phyloP scores from a whole-genome alignment of 2,797 vertebrate genomes.

The Peromyscus eremicus region DNA sequence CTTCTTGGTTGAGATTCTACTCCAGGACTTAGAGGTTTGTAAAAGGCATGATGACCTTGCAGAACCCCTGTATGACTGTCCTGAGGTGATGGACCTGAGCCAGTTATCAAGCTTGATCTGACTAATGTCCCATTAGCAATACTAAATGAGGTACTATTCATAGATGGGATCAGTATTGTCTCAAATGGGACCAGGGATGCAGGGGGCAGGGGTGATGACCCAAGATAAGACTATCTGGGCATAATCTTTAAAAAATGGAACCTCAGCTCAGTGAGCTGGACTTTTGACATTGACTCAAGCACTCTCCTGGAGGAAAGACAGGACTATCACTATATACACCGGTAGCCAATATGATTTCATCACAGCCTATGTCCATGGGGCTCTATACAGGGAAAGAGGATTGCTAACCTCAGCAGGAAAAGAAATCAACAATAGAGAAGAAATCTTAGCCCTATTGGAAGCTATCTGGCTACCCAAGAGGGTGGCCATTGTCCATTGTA shows the following conservation, averaged over 20 bases:
- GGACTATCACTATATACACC: background rate
- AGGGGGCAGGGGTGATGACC: background rate
- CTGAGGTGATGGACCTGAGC: background rate
- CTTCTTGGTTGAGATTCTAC: no score
- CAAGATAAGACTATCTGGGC: background rate
- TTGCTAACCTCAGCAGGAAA: background rate
- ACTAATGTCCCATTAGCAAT: background rate
- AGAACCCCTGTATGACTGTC: background rate
- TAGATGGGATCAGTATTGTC: background rate
- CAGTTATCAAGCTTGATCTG: background rate
- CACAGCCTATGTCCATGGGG: background rate
- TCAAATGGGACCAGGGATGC: background rate
- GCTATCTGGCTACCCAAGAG: background rate
- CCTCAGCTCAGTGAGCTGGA: background rate
- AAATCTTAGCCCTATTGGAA: background rate
- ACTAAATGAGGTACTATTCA: background rate
- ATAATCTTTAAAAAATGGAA: background rate
- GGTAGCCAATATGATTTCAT: background rate
- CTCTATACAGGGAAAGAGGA: background rate
- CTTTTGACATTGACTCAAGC: background rate
- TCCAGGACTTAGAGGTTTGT: no score
- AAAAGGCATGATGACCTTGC: background rate
- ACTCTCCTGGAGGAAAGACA: background rate
- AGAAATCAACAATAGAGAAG: background rate
- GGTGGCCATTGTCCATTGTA: background rate